These are phyloP conservation scores for Lepus americanus DNA, from an alignment of 2,113 vertebrate species.

Conservation along the genomic window DNA sequence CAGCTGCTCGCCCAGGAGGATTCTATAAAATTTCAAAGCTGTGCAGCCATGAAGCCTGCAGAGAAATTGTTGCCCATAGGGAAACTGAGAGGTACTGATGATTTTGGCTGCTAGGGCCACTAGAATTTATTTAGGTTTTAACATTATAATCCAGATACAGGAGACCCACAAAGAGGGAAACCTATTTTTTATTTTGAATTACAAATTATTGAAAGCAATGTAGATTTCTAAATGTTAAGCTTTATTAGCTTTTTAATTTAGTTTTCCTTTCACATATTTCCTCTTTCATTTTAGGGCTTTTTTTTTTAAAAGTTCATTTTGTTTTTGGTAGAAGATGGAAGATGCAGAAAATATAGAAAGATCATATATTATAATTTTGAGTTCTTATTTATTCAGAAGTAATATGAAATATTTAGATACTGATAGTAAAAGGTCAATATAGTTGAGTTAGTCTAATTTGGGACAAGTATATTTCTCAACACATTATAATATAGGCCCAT, in stretches of 20 bases:
- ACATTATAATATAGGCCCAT: not conserved
- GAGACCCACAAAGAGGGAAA: not conserved
- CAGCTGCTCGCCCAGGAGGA: conserved; percentile 56
- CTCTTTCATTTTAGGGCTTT: not conserved
- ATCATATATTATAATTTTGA: not conserved
- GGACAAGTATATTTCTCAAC: conserved; percentile 15
- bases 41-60: not conserved
- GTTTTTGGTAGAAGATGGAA: conserved; percentile 7
- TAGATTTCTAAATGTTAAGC: not conserved
- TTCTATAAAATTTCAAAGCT: conserved; percentile 54
- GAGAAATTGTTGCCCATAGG: not conserved
- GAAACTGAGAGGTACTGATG: not conserved
- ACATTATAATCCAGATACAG: conserved; percentile 13
- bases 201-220: not conserved
- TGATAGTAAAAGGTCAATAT: conserved; percentile 32
- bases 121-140: conserved; percentile 57
- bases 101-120: not conserved
- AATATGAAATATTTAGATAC: not conserved
- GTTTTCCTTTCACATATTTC: not conserved
- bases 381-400: conserved; percentile 24
- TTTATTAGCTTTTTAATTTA: conserved; percentile 12
- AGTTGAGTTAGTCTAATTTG: conserved; percentile 9
- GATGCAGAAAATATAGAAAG: not conserved
- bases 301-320: not conserved
- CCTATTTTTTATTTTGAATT: not conserved